Conservation (phyloP, 2,888 invertebrate species). For the Electrophaes corylata region DNA sequence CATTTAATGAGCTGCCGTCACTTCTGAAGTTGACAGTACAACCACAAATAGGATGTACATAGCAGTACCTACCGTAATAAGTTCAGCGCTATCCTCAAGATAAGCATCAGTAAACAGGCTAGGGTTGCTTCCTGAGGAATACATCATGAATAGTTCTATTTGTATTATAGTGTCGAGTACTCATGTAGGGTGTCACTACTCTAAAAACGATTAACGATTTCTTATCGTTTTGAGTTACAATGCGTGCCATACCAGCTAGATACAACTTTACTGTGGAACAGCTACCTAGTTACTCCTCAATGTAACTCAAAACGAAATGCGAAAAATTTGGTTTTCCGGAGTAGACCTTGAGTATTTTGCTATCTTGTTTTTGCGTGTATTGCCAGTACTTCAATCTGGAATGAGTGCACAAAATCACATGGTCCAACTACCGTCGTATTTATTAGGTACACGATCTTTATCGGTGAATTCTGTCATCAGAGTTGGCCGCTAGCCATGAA, state of each 20-base stretch:
- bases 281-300: too few species aligned
- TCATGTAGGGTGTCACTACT: constrained; percentile 20
- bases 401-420: constrained; percentile 12
- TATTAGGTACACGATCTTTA: not conserved
- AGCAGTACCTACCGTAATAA: constrained; percentile 44
- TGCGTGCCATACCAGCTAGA: too few species aligned
- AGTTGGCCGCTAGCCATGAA: not conserved
- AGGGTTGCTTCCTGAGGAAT: constrained; percentile 29
- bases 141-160: constrained; percentile 16
- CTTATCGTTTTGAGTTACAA: too few species aligned
- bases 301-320: too few species aligned
- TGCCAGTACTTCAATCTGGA: constrained; percentile 4
- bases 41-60: constrained; percentile 31
- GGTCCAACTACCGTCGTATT: constrained; percentile 8
- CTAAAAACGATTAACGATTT: too few species aligned
- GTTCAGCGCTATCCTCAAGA: constrained; percentile 42
- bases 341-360: too few species aligned
- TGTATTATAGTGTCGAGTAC: constrained; percentile 13
- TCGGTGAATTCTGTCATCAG: not conserved
- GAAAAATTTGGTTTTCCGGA: too few species aligned
- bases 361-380: constrained; percentile 25
- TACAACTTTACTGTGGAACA: too few species aligned
- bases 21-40: not conserved
- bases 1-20: not conserved
- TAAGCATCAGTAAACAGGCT: constrained; percentile 53